Base-by-base conservation (phyloP, 2,113 vertebrate genomes). In the Oplegnathus fasciatus region DNA sequence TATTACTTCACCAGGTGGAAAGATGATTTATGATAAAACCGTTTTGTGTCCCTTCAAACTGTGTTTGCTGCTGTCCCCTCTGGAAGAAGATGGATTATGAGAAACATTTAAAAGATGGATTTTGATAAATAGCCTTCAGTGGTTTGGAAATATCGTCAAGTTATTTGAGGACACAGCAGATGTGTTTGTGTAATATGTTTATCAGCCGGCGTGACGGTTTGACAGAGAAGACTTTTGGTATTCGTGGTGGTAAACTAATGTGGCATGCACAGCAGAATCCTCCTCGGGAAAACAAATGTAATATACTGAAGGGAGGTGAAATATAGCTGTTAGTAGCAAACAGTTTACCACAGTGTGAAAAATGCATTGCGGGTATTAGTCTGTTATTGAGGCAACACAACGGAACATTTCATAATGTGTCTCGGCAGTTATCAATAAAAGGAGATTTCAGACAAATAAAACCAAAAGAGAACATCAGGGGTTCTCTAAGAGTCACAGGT, bases 61-160 rank as follows among this genome's bases (percentile, higher is more conserved):
- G 0, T 50, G 64, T 46, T 77, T 79, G 32, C 57, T 18, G 28
- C 37, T 40, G 64, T 64, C 69, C 22, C 82, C 50, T 18, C 30
- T 52, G 68, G 52, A 67, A 54, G 15, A 55, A 77, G 57, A 70
- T 46, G 44, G 71, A 76, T 86, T 50, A 80, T 34, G 22, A 57
- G 55, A 67, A 71, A 72, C 57, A 58, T 74, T 75, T 69, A 71
- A 76, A 62, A 10, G n/a, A 68, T 72, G 54, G 66, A 76, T 75
- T 88, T 83, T 77, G 61, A 89, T 75, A 57, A 86, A 89, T 80
- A 24, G 32, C 67, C 0, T 71, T 28, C 22, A 9, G 75, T 40
- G n/a, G 18, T 69, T 57, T 61, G 42, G 34, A 74, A 69, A 78
- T 72, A 76, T 48, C 68, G 18, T 62, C 3, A 30, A 71, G 74